phyloP scores from a whole-genome alignment of 1,140 invertebrate genomes.

The Gonatopus flavifemur region DNA sequence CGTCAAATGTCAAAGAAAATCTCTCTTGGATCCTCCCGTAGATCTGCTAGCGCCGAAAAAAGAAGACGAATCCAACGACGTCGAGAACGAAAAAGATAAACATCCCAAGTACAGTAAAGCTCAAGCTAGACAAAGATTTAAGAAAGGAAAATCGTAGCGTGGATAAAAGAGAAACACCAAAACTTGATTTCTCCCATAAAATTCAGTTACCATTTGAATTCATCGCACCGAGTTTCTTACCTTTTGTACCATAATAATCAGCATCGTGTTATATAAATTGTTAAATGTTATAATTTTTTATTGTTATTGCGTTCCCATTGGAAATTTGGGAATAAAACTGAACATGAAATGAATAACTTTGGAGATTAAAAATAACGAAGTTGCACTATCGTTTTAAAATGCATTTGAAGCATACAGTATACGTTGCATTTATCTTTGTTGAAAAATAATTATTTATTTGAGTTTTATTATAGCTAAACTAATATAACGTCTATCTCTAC shows the following conservation, averaged over 20 bases:
- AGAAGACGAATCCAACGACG: conserved; percentile 35
- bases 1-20: conserved; percentile 58
- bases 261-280: too few relatives aligned
- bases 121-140: conserved; percentile 69
- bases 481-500: too few relatives aligned
- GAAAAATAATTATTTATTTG: too few relatives aligned
- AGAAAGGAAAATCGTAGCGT: conserved; percentile 64
- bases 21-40: conserved; percentile 60
- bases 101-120: conserved; percentile 67
- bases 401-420: too few relatives aligned
- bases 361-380: too few relatives aligned
- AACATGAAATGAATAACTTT: too few relatives aligned
- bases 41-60: conserved; percentile 49
- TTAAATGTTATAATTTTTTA: not conserved
- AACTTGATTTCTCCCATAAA: not conserved
- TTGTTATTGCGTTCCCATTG: not conserved
- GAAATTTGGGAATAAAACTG: not conserved
- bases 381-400: too few relatives aligned
- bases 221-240: not conserved
- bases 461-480: too few relatives aligned
- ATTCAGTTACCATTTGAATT: not conserved
- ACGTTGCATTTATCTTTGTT: too few relatives aligned
- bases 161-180: conserved; percentile 7
- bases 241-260: not conserved
- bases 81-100: conserved; percentile 44